Evolutionary conservation across 2,888 invertebrate species (phyloP).

Genomic region (Melieria crassipennis): DNA sequence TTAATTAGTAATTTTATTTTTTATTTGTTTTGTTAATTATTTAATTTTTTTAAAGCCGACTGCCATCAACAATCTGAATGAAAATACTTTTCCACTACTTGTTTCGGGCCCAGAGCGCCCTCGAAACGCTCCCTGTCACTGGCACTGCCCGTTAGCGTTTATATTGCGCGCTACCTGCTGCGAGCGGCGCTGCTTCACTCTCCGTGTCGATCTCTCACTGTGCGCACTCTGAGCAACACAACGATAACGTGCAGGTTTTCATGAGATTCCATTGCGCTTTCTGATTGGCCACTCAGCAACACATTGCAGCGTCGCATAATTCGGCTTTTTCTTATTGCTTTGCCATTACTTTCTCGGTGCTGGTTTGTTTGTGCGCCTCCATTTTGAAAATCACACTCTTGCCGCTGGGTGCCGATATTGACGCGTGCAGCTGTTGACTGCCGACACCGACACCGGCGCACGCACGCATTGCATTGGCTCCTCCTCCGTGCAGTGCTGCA

Average conservation of each 20-base stretch:
- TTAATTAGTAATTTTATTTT: too few relatives aligned
- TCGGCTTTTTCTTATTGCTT: not conserved
- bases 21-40: too few relatives aligned
- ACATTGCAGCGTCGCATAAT: too few relatives aligned
- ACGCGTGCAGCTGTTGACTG: slow-evolving; percentile 52
- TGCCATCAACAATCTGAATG: too few relatives aligned
- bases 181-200: too few relatives aligned
- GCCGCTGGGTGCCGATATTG: slow-evolving; percentile 47
- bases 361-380: slow-evolving; percentile 49
- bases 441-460: slow-evolving; percentile 44
- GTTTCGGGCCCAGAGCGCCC: too few relatives aligned
- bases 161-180: too few relatives aligned
- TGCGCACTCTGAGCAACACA: slow-evolving; percentile 6
- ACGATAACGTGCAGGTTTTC: slow-evolving; percentile 34
- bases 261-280: slow-evolving; percentile 27
- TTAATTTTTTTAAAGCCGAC: too few relatives aligned
- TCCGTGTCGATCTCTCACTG: not conserved
- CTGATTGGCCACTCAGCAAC: slow-evolving; percentile 42
- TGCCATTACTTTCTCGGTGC: slow-evolving; percentile 10
- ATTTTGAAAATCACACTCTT: slow-evolving; percentile 60
- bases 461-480: slow-evolving; percentile 37
- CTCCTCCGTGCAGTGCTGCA: not conserved
- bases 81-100: too few relatives aligned
- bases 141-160: too few relatives aligned
- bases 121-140: too few relatives aligned